phyloP scores from a whole-genome alignment of 2,888 invertebrate genomes.

The Drosophila falleni region DNA sequence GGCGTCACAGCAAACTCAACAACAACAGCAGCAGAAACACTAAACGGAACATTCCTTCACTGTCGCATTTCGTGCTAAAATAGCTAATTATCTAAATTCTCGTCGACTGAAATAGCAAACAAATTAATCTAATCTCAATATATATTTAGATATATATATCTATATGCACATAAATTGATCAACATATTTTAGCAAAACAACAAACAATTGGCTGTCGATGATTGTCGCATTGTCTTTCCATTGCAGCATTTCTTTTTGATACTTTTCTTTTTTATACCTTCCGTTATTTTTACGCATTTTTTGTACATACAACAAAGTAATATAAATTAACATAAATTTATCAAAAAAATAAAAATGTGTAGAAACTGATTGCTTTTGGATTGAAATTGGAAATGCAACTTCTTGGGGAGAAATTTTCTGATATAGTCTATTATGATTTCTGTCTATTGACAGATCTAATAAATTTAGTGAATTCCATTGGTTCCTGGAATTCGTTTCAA shows the following conservation, averaged over 20 bases:
- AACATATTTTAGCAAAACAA: conserved; percentile 9
- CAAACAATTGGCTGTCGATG: conserved; percentile 17
- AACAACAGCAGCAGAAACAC: conserved; percentile 29
- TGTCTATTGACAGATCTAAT: too few species aligned
- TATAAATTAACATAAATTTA: conserved; percentile 17
- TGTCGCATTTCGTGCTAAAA: conserved; percentile 24
- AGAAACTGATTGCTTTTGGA: conserved; percentile 1
- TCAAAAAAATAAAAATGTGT: conserved; percentile 28
- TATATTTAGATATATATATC: conserved; percentile 12
- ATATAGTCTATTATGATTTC: too few species aligned
- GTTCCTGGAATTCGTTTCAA: neutral
- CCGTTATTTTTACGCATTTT: conserved; percentile 24
- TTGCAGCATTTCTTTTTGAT: conserved; percentile 35
- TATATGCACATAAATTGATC: conserved; percentile 20
- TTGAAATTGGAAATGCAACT: neutral
- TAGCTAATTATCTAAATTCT: conserved; percentile 30
- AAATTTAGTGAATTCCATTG: neutral
- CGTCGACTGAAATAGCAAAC: conserved; percentile 31
- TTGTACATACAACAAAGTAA: conserved; percentile 40
- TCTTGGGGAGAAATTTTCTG: too few species aligned
- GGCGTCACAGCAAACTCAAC: conserved; percentile 31
- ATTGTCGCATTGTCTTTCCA: conserved; percentile 30
- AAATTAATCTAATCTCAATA: conserved; percentile 29
- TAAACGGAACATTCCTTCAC: conserved; percentile 56
- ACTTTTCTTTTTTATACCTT: conserved; percentile 32